Conservation (phyloP, 2,113 vertebrate genomes). For the Cyrtonyx montezumae region DNA sequence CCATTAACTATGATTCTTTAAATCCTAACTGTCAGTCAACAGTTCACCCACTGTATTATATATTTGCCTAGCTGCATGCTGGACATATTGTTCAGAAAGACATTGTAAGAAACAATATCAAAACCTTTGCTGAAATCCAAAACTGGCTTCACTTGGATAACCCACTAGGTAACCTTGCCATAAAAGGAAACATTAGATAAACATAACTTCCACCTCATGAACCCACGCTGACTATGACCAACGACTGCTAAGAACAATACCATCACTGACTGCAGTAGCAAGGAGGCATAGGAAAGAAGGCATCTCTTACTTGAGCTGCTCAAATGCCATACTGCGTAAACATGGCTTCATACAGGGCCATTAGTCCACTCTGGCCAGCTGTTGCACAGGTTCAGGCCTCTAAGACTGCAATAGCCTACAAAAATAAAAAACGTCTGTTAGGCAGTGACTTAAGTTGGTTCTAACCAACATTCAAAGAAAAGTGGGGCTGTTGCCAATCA, state of each 20-base stretch:
- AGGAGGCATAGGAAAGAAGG: not conserved
- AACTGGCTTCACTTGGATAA: too few species aligned
- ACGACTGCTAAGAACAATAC: not conserved
- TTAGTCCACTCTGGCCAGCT: conserved; percentile 96
- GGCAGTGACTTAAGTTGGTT: not conserved
- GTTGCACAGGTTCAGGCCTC: conserved; percentile 97
- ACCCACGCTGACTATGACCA: not conserved
- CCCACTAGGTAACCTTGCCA: not conserved
- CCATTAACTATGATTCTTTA: too few species aligned
- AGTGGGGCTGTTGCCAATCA: not conserved
- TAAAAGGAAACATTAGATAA: not conserved
- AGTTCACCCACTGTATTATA: too few species aligned
- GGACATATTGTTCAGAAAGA: too few species aligned
- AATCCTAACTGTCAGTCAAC: too few species aligned
- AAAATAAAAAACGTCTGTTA: conserved; percentile 15
- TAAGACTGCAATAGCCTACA: conserved; percentile 90
- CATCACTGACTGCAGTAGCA: not conserved
- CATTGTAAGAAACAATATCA: too few species aligned
- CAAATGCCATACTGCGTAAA: conserved; percentile 99
- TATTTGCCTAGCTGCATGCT: too few species aligned
- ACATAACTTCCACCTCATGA: not conserved
- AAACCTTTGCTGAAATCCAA: too few species aligned
- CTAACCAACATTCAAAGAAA: not conserved
- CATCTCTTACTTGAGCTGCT: conserved; percentile 88
- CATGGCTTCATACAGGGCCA: conserved; percentile 99